Evolutionary conservation across 37 sponge, comb jelly and placozoan species (phyloP), one percentile per base, ranked within the genome.

Genomic region (Bolinopsis microptera): DNA sequence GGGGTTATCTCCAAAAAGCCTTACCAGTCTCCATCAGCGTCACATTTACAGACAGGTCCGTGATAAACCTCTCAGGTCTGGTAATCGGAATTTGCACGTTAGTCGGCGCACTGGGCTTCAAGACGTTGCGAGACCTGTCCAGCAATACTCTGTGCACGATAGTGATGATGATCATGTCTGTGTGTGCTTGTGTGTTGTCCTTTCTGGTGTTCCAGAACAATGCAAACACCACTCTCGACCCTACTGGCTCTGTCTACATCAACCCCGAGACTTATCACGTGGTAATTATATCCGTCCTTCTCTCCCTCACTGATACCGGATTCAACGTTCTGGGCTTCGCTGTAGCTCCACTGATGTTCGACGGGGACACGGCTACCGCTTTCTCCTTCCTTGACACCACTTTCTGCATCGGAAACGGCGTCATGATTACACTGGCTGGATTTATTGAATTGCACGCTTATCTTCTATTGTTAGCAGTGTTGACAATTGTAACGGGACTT

Each of bases 241-340:
- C 80, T 13, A 18, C 35, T 0, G 80, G 80, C 2, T 8, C 32
- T 1, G 21, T 36, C 36, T 77, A 77, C 80, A 77, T 77, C 3
- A 77, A 27, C 80, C 80, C 80, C 22, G 80, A 77, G 21, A 16
- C 36, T 21, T 77, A 77, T 18, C 80, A 77, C 80, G 35, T 77
- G 5, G 80, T 34, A 0, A 1, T 77, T 1, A 77, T 77, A 28
- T 27, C 80, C 80, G 33, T 32, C 0, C 80, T 77, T 9, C 37
- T 77, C 80, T 77, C 80, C 80, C 36, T 77, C 3, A 77, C 80
- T 18, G 80, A 77, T 18, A 77, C 80, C 13, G 80, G 80, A 3
- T 77, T 77, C 80, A 77, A 77, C 33, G 32, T 77, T 18, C 34
- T 77, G 80, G 80, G 80, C 21, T 77, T 77, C 21, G 27, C 80